These are phyloP conservation scores for Esox lucius DNA, from an alignment of 2,797 vertebrate genomes.

Conservation along the genomic window DNA sequence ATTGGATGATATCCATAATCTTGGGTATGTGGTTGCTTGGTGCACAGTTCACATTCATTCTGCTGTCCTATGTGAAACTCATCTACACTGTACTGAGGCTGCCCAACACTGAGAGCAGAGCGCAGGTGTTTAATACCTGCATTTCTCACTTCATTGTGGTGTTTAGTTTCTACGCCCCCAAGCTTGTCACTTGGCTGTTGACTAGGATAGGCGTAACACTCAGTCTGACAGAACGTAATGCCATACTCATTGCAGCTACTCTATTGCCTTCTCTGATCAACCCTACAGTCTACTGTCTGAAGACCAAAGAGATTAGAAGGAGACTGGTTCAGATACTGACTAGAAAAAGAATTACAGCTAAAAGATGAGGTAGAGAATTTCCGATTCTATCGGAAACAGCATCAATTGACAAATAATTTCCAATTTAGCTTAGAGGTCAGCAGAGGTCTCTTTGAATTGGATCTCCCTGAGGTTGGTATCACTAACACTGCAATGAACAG, in stretches of 20 bases:
- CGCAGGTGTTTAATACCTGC: constrained; percentile 35
- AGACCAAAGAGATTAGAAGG: constrained; percentile 25
- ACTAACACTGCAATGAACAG: too few relatives aligned
- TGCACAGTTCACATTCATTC: constrained; percentile 23
- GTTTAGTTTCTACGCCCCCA: constrained; percentile 18
- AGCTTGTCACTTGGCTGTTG: constrained; percentile 24
- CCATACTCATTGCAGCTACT: constrained; percentile 8
- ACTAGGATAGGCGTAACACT: constrained; percentile 39
- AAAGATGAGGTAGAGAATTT: too few relatives aligned
- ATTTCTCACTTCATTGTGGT: constrained; percentile 37
- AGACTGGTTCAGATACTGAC: constrained; percentile 6
- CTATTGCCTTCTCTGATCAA: constrained; percentile 23
- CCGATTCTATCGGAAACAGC: too few relatives aligned
- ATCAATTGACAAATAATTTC: too few relatives aligned
- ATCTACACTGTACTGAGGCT: constrained; percentile 36
- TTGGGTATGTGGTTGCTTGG: not conserved
- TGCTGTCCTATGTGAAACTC: constrained; percentile 34
- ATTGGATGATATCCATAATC: constrained; percentile 15
- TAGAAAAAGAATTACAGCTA: too few relatives aligned
- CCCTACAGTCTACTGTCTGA: constrained; percentile 20
- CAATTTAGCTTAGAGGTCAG: too few relatives aligned
- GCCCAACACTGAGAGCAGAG: constrained; percentile 8
- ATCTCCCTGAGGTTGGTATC: too few relatives aligned
- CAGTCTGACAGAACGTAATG: constrained; percentile 23
- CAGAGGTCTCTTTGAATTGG: too few relatives aligned